phyloP scores from a whole-genome alignment of 2,888 invertebrate genomes.

The Esperia sulphurella region DNA sequence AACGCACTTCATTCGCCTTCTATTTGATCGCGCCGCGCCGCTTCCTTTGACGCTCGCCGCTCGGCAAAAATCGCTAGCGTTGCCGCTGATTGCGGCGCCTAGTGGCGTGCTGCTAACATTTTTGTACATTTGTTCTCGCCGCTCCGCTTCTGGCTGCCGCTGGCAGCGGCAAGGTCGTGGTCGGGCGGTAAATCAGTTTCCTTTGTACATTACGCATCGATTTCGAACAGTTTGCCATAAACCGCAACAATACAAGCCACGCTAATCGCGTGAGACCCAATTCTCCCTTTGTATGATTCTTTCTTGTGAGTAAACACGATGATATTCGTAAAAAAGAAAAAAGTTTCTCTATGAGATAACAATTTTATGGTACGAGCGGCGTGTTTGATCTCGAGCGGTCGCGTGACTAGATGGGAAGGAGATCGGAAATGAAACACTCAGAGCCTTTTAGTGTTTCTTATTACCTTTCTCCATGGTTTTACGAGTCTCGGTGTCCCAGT shows the following conservation, averaged over 20 bases:
- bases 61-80: too few relatives aligned
- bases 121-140: too few relatives aligned
- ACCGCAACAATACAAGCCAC: constrained; percentile 6
- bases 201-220: too few relatives aligned
- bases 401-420: constrained; percentile 39
- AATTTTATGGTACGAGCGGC: constrained; percentile 28
- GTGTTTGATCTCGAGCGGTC: constrained; percentile 21
- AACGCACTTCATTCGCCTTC: too few relatives aligned
- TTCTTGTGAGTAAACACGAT: constrained; percentile 16
- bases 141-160: too few relatives aligned
- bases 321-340: constrained; percentile 17
- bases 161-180: too few relatives aligned
- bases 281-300: constrained; percentile 15
- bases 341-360: constrained; percentile 23
- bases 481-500: constrained; percentile 19
- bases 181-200: too few relatives aligned
- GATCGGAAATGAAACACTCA: constrained; percentile 56
- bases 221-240: neutral
- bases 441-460: constrained; percentile 42
- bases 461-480: constrained; percentile 31
- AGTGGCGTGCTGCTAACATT: too few relatives aligned
- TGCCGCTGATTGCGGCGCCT: too few relatives aligned
- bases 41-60: too few relatives aligned
- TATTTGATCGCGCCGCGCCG: too few relatives aligned
- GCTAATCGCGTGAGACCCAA: constrained; percentile 13